phyloP scores from a whole-genome alignment of 2,888 invertebrate genomes.

The Hydriomena furcata region DNA sequence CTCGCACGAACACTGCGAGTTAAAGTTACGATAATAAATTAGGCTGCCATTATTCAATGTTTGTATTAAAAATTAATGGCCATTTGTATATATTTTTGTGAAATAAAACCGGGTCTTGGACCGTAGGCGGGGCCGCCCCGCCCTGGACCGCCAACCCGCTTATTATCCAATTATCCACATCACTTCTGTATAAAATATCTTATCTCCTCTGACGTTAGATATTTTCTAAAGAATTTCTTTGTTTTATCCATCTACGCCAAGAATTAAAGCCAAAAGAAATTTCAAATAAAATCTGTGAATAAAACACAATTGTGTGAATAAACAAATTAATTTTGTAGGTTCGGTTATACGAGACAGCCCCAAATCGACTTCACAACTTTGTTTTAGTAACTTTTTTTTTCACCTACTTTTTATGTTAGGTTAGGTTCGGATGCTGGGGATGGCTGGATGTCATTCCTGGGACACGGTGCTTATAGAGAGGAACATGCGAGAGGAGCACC shows the following conservation, averaged over 20 bases:
- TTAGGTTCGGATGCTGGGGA: no score
- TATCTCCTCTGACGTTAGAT: slow-evolving; percentile 30
- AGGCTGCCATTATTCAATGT: slow-evolving; percentile 33
- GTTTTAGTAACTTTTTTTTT: no score
- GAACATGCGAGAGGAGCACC: no score
- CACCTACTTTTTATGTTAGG: no score
- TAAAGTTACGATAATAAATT: slow-evolving; percentile 1
- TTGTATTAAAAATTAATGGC: slow-evolving; percentile 23
- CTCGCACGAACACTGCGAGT: not conserved
- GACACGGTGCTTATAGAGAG: no score
- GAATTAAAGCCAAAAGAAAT: not conserved
- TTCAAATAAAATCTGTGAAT: no score
- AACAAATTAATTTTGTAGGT: no score
- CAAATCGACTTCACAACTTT: no score
- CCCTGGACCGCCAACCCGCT: slow-evolving; percentile 63
- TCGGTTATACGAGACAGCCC: no score
- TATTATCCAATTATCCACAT: slow-evolving; percentile 79
- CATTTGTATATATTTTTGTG: slow-evolving; percentile 28
- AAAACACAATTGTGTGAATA: no score
- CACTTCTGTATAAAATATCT: slow-evolving; percentile 75
- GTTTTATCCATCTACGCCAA: slow-evolving; percentile 10
- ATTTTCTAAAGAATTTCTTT: slow-evolving; percentile 18
- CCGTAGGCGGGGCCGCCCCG: slow-evolving; percentile 69
- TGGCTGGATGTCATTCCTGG: no score
- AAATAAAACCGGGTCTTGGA: slow-evolving; percentile 54